Evolutionary conservation across 2,113 vertebrate genomes (phyloP).

Genomic region (Osmerus mordax): DNA sequence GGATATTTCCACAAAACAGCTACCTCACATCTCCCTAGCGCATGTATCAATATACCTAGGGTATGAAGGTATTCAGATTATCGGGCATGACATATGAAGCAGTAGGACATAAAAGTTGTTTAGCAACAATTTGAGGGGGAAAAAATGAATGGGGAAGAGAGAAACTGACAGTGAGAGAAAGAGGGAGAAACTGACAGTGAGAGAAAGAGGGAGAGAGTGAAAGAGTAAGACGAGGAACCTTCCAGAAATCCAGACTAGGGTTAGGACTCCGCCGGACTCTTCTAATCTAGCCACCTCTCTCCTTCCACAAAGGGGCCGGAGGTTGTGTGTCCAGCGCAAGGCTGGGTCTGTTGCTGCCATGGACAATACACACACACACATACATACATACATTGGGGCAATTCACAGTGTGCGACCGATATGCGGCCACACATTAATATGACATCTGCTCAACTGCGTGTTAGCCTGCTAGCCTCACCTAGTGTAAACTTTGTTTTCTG

Average conservation of each 20-base stretch:
- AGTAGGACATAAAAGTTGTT: slow-evolving; percentile 50
- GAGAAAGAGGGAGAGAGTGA: slow-evolving; percentile 53
- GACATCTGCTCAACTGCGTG: neutral
- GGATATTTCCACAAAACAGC: too few relatives aligned
- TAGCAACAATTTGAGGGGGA: slow-evolving; percentile 37
- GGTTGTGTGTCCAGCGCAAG: slow-evolving; percentile 85
- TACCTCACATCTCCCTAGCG: too few relatives aligned
- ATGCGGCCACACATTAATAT: slow-evolving; percentile 50
- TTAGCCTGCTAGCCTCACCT: too few relatives aligned
- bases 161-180: slow-evolving; percentile 49
- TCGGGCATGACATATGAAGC: too few relatives aligned
- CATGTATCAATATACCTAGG: too few relatives aligned
- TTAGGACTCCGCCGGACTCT: slow-evolving; percentile 78
- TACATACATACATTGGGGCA: slow-evolving; percentile 90
- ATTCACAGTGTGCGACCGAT: slow-evolving; percentile 83
- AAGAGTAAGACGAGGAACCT: slow-evolving; percentile 88
- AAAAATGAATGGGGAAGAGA: slow-evolving; percentile 48
- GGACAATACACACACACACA: slow-evolving; percentile 97
- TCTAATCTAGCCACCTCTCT: slow-evolving; percentile 95
- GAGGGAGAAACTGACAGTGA: slow-evolving; percentile 51
- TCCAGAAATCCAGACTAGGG: slow-evolving; percentile 97
- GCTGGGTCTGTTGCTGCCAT: slow-evolving; percentile 94
- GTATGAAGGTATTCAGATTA: too few relatives aligned
- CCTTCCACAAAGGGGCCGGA: slow-evolving; percentile 90
- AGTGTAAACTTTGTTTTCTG: too few relatives aligned